These are phyloP conservation scores for Cygnus olor DNA, from an alignment of 2,797 vertebrate genomes.

Conservation along the genomic window DNA sequence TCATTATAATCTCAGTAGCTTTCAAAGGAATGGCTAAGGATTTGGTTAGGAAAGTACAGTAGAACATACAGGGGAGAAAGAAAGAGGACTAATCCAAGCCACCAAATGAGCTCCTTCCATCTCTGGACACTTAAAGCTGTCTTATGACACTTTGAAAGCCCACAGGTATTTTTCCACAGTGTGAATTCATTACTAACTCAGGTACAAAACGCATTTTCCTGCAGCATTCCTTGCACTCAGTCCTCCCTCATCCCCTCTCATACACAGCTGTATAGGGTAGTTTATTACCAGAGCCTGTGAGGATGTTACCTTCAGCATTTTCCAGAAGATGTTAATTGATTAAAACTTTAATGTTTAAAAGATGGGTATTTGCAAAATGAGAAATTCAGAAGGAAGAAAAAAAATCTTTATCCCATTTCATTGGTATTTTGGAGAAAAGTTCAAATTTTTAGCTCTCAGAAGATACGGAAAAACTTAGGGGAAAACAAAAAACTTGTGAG, in stretches of 20 bases:
- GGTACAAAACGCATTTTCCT: neutral
- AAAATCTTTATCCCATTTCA: neutral
- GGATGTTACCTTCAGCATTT: neutral
- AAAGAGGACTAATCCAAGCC: neutral
- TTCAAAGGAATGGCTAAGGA: neutral
- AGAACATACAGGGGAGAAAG: neutral
- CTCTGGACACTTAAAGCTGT: neutral
- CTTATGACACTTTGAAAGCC: neutral
- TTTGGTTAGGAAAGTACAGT: neutral
- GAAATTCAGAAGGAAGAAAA: conserved; percentile 5
- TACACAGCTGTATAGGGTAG: neutral
- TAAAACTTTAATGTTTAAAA: conserved; percentile 12
- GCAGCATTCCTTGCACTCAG: neutral
- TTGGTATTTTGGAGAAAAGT: conserved; percentile 15
- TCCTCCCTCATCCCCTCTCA: neutral
- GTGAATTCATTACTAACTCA: neutral
- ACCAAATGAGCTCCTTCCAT: neutral
- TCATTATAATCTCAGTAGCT: neutral
- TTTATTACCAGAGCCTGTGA: neutral
- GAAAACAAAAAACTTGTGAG: neutral
- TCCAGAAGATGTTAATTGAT: conserved; percentile 9
- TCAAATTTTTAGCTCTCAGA: conserved; percentile 33
- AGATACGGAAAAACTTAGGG: neutral
- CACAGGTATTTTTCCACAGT: neutral
- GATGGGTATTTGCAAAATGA: conserved; percentile 8